phyloP scores from a whole-genome alignment of 2,888 invertebrate genomes.

The Apotomis turbidana region DNA sequence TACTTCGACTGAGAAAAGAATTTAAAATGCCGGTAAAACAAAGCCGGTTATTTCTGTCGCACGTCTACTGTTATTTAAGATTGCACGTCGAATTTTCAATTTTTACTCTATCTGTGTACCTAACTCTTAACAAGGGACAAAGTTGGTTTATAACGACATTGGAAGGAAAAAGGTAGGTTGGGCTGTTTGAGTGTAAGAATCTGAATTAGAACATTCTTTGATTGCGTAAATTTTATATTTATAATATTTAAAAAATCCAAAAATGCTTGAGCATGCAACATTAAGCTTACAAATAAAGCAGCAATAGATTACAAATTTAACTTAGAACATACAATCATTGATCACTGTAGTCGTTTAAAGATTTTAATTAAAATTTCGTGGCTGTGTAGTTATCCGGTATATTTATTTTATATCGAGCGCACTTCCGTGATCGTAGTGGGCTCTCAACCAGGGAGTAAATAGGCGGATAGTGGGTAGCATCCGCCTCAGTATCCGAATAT shows the following conservation, averaged over 20 bases:
- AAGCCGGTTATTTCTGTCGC: slow-evolving; percentile 4
- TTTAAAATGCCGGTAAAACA: slow-evolving; percentile 11
- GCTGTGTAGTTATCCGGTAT: background rate
- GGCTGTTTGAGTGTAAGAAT: background rate
- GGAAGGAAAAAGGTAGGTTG: slow-evolving; percentile 1
- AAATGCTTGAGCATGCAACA: no score
- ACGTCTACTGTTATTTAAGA: slow-evolving; percentile 28
- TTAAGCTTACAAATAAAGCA: no score
- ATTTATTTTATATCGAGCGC: background rate
- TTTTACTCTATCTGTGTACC: background rate
- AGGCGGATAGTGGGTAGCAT: background rate
- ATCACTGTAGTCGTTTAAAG: no score
- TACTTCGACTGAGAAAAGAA: slow-evolving; percentile 11
- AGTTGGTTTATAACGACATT: background rate
- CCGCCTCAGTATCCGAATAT: background rate
- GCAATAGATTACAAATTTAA: no score
- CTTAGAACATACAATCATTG: no score
- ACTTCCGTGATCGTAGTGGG: background rate
- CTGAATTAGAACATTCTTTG: background rate
- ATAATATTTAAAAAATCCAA: no score
- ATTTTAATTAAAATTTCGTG: background rate
- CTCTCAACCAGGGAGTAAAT: background rate
- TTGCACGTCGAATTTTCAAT: slow-evolving; percentile 8
- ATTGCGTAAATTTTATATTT: no score
- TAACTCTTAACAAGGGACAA: background rate